Conservation (phyloP, 1,140 invertebrate species). For the Marisa cornuarietis region DNA sequence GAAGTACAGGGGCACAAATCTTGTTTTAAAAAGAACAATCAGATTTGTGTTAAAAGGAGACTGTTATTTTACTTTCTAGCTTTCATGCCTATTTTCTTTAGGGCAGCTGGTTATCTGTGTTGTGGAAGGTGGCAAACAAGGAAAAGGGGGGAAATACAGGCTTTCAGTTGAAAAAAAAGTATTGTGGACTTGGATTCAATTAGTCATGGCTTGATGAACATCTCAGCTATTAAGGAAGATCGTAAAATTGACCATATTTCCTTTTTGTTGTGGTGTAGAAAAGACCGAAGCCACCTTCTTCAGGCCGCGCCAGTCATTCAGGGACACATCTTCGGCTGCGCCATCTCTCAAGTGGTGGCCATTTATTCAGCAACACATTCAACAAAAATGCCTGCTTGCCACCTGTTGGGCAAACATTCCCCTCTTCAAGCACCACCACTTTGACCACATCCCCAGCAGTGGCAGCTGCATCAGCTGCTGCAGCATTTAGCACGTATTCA, state of each 20-base stretch:
- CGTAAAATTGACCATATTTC: not conserved
- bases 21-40: too few relatives aligned
- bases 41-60: too few relatives aligned
- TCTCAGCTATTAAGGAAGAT: not conserved
- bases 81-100: too few relatives aligned
- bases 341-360: conserved; percentile 43
- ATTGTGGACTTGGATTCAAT: not conserved
- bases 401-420: conserved; percentile 57
- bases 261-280: conserved; percentile 31
- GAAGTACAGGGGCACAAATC: too few relatives aligned
- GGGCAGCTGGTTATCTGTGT: too few relatives aligned
- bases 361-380: conserved; percentile 42
- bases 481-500: conserved; percentile 15
- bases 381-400: conserved; percentile 63
- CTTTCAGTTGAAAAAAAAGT: too few relatives aligned
- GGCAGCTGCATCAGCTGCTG: conserved; percentile 5
- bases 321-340: conserved; percentile 42
- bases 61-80: too few relatives aligned
- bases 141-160: too few relatives aligned
- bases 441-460: conserved; percentile 1
- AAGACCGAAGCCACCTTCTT: conserved; percentile 50
- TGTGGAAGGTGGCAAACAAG: too few relatives aligned
- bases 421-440: not conserved
- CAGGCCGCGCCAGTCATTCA: conserved; percentile 6
- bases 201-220: not conserved